phyloP scores from a whole-genome alignment of 2,797 vertebrate species.

The Fringilla coelebs region DNA sequence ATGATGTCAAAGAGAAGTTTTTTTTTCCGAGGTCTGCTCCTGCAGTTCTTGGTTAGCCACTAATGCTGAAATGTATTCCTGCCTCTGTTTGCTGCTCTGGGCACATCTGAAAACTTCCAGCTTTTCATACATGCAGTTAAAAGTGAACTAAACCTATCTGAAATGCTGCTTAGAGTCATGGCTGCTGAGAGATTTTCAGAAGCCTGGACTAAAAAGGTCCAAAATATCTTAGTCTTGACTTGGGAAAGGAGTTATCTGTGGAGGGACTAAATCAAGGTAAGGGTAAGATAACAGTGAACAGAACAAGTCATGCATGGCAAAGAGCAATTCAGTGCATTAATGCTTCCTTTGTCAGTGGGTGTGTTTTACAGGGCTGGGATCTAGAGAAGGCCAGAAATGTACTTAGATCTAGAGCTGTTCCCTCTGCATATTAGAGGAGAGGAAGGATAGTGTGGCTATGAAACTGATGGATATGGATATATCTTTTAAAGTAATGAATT shows the following conservation, averaged over 20 bases:
- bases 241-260: not conserved
- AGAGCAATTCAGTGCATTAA: not conserved
- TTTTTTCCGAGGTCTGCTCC: not conserved
- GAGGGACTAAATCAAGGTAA: not conserved
- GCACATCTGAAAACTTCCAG: not conserved
- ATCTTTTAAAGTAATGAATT: not conserved
- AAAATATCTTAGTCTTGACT: not conserved
- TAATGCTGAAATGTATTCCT: not conserved
- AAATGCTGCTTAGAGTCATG: not conserved
- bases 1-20: not conserved
- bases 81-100: not conserved
- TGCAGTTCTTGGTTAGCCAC: not conserved
- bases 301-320: not conserved
- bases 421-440: not conserved
- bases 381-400: not conserved
- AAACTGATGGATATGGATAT: not conserved
- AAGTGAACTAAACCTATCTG: not conserved
- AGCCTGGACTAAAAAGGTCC: not conserved
- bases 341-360: not conserved
- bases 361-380: not conserved
- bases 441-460: not conserved
- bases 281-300: not conserved
- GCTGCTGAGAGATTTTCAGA: not conserved
- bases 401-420: not conserved
- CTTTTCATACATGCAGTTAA: not conserved